These are phyloP conservation scores for Caenorhabditis sp. DNA, from an alignment of 2,888 invertebrate genomes.

Conservation along the genomic window DNA sequence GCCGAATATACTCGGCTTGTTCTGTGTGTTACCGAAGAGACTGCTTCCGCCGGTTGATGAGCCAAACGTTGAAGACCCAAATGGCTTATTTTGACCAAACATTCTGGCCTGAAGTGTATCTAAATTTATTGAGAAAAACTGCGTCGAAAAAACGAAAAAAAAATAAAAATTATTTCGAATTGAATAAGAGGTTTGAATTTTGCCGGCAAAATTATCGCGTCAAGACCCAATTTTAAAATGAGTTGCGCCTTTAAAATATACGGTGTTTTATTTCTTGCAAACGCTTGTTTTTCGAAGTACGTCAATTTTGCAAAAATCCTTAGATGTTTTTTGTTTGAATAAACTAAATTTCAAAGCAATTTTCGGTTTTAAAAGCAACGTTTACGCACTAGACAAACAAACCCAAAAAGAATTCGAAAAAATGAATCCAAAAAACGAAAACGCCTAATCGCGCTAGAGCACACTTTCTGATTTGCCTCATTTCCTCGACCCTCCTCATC, in stretches of 20 bases:
- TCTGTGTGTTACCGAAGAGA: conserved; percentile 29
- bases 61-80: conserved; percentile 32
- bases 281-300: too few relatives aligned
- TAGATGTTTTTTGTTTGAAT: too few relatives aligned
- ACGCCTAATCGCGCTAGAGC: conserved; percentile 6
- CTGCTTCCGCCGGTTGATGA: conserved; percentile 10
- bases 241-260: too few relatives aligned
- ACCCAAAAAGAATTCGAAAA: too few relatives aligned
- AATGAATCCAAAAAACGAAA: not conserved
- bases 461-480: conserved; percentile 6
- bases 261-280: too few relatives aligned
- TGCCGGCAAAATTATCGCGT: too few relatives aligned
- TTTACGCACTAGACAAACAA: too few relatives aligned
- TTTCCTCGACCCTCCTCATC: conserved; percentile 13
- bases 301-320: too few relatives aligned
- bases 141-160: not conserved
- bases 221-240: too few relatives aligned
- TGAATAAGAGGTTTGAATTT: too few relatives aligned
- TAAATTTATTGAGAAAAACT: not conserved
- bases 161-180: too few relatives aligned
- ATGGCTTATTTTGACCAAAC: conserved; percentile 43
- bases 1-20: conserved; percentile 25
- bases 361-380: not conserved
- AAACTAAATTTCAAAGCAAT: not conserved
- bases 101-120: conserved; percentile 24